Base-by-base conservation (phyloP, 2,888 invertebrate genomes). In the Heliconius hortense region DNA sequence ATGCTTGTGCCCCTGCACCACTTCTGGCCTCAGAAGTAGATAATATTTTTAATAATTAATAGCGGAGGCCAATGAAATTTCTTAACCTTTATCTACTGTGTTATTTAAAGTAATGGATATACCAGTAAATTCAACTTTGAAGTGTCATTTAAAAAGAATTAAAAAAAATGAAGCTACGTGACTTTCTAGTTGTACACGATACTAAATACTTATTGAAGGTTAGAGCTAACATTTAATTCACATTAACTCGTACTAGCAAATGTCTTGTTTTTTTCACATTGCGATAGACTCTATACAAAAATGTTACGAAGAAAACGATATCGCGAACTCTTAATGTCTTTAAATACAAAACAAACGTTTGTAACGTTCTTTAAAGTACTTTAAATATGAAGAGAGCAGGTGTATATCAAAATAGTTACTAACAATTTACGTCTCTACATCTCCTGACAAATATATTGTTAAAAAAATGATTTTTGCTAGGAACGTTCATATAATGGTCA, bases 221-320 rank as follows among this genome's bases (percentile, higher is more conserved):
- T 35, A 56, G 1, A 31, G 31, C 8, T 56, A 69, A 35, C 69
- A 69, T 69, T 69, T 53, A 53, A 48, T 69, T 56, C 69, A 15
- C 56, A 56, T 69, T 31, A 69, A 69, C 18, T 56, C 3, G 31
- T 15, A 31, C n/a, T n/a, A 31, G n/a, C n/a, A 56, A 53, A 31
- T 56, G 31, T 69, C 28, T 31, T 56, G 31, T 69, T 56, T 53
- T 56, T 15, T 31, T 53, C 56, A 69, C 68, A 68, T 53, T 56
- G 31, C 53, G 53, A 31, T 56, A 53, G 31, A 69, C 21, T 53
- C 28, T 48, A 39, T 2, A n/a, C 48, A 56, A 56, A n/a, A 56
- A 69, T 69, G 69, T 69, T 31, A 24, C 35, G 24, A 56, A 56
- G n/a, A 56, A 69, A 53, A 28, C 3, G 53, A 69, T 69, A 56